These are phyloP conservation scores for Anniella stebbinsi DNA, from an alignment of 2,797 vertebrate species.

Conservation along the genomic window DNA sequence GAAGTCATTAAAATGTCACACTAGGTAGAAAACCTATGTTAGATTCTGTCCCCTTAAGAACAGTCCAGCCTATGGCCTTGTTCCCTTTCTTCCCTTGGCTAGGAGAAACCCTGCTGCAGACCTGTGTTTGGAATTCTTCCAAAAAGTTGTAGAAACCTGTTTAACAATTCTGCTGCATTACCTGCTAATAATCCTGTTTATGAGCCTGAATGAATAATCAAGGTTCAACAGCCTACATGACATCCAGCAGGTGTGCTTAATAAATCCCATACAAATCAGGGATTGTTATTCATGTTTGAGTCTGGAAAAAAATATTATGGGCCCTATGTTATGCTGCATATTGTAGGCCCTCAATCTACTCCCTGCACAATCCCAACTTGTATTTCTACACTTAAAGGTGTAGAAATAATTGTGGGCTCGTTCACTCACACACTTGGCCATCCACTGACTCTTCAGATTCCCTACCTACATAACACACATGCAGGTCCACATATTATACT, in stretches of 20 bases:
- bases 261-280: background rate
- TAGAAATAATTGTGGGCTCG: background rate
- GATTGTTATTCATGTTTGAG: background rate
- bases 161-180: background rate
- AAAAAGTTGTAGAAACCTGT: background rate
- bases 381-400: background rate
- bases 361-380: background rate
- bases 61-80: too few species aligned
- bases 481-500: background rate
- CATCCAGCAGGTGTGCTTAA: background rate
- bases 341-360: background rate
- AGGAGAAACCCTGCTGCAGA: background rate
- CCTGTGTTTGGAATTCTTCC: background rate
- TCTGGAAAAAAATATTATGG: background rate
- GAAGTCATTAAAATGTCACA: conserved; percentile 19
- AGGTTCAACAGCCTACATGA: background rate
- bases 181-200: background rate
- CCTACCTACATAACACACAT: background rate
- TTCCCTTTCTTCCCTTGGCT: too few species aligned
- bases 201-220: background rate
- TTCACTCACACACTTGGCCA: background rate
- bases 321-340: background rate
- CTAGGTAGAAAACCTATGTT: background rate
- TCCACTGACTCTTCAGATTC: background rate
- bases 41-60: background rate